A percentile compares a stretch with the other conserved stretches of the same genome.
Conservation (phyloP, 2,113 vertebrate species). For the Globicephala melas region DNA sequence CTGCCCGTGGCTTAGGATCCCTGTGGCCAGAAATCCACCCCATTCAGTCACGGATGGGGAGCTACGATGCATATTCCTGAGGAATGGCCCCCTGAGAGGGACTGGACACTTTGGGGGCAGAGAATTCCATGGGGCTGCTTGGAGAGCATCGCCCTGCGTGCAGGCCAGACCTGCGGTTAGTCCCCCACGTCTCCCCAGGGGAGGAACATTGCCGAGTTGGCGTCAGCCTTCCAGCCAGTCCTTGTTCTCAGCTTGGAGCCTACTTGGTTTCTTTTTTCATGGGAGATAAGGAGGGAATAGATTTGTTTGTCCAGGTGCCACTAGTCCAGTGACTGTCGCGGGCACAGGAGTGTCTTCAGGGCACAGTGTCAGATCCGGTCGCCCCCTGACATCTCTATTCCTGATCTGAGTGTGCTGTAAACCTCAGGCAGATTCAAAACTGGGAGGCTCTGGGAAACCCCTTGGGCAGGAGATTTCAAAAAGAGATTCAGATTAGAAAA, state of each 20-base stretch:
- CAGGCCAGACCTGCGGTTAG: accelerated
- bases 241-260: not conserved
- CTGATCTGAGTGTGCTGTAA: slow-evolving; percentile 7
- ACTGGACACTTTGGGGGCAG: not conserved
- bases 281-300: not conserved
- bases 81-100: not conserved
- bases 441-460: slow-evolving; percentile 65
- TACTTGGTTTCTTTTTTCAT: not conserved
- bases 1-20: not conserved
- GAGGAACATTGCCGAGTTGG: accelerated
- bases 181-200: not conserved
- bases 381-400: not conserved
- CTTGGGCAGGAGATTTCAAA: slow-evolving; percentile 72
- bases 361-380: not conserved
- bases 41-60: not conserved
- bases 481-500: slow-evolving; percentile 57
- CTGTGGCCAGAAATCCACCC: not conserved
- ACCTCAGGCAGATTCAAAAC: slow-evolving; percentile 58
- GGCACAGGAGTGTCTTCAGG: slow-evolving; percentile 22
- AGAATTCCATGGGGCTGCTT: not conserved
- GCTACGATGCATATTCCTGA: accelerated
- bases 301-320: slow-evolving; percentile 48
- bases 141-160: accelerated
- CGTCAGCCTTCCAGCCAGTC: not conserved
- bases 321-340: not conserved